Evolutionary conservation across 2,113 vertebrate genomes (phyloP).

Genomic region (Vidua chalybeata): DNA sequence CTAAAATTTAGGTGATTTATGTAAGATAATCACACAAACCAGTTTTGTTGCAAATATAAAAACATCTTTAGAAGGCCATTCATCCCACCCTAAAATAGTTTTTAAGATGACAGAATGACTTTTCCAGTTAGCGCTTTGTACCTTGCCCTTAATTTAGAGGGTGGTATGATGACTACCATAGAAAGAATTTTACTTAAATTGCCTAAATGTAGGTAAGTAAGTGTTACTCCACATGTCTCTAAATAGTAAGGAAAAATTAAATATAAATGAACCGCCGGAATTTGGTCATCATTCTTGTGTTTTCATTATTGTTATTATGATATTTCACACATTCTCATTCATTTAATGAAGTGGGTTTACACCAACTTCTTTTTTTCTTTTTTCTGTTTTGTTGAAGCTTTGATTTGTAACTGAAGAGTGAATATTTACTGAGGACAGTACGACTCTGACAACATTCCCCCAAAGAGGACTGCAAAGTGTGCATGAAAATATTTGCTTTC

Average conservation of each 20-base stretch:
- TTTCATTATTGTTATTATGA: background rate
- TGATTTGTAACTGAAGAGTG: background rate
- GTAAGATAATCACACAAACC: background rate
- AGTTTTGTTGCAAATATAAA: background rate
- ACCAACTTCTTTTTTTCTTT: fast-evolving
- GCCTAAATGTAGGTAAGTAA: background rate
- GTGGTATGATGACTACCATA: background rate
- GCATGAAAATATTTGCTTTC: background rate
- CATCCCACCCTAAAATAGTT: background rate
- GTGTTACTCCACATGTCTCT: background rate
- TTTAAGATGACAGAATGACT: background rate
- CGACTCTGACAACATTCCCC: background rate
- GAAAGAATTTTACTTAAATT: background rate
- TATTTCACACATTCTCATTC: background rate
- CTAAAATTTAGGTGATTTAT: background rate
- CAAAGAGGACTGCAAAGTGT: background rate
- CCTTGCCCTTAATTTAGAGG: background rate
- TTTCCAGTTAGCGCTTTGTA: background rate
- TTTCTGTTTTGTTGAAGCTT: background rate
- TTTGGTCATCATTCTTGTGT: background rate
- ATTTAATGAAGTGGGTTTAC: background rate
- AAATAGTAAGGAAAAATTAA: background rate
- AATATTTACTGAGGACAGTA: background rate
- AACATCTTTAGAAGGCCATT: background rate
- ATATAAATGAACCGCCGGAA: background rate